A percentile compares a stretch with the other conserved stretches of the same genome.
These are phyloP conservation scores for Apis dorsata DNA, from an alignment of 1,140 invertebrate genomes.

Conservation along the genomic window DNA sequence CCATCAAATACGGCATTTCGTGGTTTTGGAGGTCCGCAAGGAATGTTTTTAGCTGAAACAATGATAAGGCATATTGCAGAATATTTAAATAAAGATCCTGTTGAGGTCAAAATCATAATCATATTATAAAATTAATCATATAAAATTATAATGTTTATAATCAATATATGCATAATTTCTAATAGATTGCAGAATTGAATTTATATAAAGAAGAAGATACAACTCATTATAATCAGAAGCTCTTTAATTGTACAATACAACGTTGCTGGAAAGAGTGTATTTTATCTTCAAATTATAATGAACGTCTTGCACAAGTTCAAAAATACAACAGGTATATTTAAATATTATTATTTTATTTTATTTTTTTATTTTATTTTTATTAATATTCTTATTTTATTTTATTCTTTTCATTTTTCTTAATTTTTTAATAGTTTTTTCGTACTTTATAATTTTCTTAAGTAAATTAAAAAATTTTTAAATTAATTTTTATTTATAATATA, in stretches of 20 bases:
- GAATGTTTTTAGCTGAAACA: constrained; percentile 91
- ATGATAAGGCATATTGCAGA: constrained; percentile 89
- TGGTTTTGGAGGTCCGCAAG: constrained; percentile 94
- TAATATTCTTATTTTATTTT: background rate
- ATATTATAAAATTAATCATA: background rate
- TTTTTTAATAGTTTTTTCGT: background rate
- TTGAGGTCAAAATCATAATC: constrained; percentile 70
- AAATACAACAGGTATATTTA: constrained; percentile 86
- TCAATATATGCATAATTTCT: constrained; percentile 5
- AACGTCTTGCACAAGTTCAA: constrained; percentile 83
- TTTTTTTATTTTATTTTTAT: background rate
- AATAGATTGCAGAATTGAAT: constrained; percentile 86
- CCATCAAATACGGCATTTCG: constrained; percentile 95
- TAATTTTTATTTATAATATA: background rate
- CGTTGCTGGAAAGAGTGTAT: constrained; percentile 93
- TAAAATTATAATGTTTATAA: background rate
- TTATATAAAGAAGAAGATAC: constrained; percentile 89
- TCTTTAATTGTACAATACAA: constrained; percentile 88
- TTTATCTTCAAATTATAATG: constrained; percentile 84
- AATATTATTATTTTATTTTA: background rate
- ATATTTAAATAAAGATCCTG: constrained; percentile 83
- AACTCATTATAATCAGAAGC: constrained; percentile 89
- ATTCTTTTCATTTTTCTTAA: background rate
- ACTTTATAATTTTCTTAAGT: background rate
- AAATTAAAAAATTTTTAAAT: background rate